Evolutionary conservation across 2,797 vertebrate species (phyloP), one percentile per base, ranked within the genome.

Genomic region (Valencia hispanica): DNA sequence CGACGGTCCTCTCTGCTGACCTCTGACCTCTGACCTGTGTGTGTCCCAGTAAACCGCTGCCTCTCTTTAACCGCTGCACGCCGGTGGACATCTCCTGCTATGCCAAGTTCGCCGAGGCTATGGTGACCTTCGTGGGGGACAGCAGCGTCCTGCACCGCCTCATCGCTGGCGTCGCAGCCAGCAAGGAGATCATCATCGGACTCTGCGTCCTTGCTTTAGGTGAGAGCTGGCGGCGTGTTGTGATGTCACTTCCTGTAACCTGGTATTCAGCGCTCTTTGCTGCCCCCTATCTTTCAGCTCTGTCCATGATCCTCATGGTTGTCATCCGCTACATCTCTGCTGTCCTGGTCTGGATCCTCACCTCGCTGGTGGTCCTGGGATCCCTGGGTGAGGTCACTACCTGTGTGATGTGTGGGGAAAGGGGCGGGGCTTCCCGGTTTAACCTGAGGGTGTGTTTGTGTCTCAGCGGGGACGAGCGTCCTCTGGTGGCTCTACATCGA

Each of bases 401-500:
- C 61, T 83, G 71, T 72, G 25, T 66, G 32, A 30, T 45, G 20
- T 47, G 55, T 41, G 61, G 39, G n/a, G n/a, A 41, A 32, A 12
- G 70, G 45, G 36, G 39, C 45, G 27, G 8, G 20, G 5, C 72
- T 27, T 51, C 70, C n/a, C 78, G 25, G 3, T 73, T 39, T 73
- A 32, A 32, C 43, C 22, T 4, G 25, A 18, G 3, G 1, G 1
- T 41, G 12, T 57, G 22, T 77, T 51, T 77, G 65, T 76, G 39
- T 78, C 51, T 73, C 70, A 99, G 98, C 96, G 86, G 98, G 98
- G 73, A 99, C 97, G 39, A 95, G 97, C 73, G 95, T 98, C 30
- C 95, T 99, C 5, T 99, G 98, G 98, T 99, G 98, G 98, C 93
- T 99, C 3, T 99, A 99, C 84, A 96, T 97, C 72, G 97, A 97